Conservation (phyloP, 2,888 invertebrate genomes). For the Latrodectus hesperus region DNA sequence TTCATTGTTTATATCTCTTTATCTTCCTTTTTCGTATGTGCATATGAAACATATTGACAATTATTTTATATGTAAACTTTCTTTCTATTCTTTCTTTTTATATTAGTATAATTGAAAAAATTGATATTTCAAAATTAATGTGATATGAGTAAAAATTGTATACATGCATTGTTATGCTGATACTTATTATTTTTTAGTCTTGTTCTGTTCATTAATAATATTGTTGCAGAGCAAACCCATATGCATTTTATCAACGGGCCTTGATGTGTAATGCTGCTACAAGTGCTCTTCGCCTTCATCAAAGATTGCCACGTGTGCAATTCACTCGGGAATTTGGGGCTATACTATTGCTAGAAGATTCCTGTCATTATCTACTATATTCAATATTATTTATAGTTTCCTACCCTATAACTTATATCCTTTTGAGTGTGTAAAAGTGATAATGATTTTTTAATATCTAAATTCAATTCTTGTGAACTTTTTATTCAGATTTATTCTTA, state of each 20-base stretch:
- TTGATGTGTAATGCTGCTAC: constrained; percentile 94
- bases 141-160: too few species aligned
- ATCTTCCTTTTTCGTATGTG: too few species aligned
- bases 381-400: constrained; percentile 95
- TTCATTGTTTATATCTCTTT: too few species aligned
- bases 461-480: background rate
- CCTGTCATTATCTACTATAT: constrained; percentile 96
- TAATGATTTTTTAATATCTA: background rate
- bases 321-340: constrained; percentile 89
- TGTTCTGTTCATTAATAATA: background rate
- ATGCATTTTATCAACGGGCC: constrained; percentile 91
- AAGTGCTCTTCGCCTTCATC: constrained; percentile 94
- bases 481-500: too few species aligned
- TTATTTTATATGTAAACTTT: too few species aligned
- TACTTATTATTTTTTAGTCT: too few species aligned
- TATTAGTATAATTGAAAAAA: too few species aligned
- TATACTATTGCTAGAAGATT: constrained; percentile 86
- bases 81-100: too few species aligned
- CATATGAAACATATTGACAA: too few species aligned
- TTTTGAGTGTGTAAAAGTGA: constrained; percentile 67
- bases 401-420: constrained; percentile 88
- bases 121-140: too few species aligned
- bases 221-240: constrained; percentile 80
- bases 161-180: too few species aligned
- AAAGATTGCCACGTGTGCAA: constrained; percentile 85